phyloP scores from a whole-genome alignment of 2,888 invertebrate species.

The Xestia sexstrigata region DNA sequence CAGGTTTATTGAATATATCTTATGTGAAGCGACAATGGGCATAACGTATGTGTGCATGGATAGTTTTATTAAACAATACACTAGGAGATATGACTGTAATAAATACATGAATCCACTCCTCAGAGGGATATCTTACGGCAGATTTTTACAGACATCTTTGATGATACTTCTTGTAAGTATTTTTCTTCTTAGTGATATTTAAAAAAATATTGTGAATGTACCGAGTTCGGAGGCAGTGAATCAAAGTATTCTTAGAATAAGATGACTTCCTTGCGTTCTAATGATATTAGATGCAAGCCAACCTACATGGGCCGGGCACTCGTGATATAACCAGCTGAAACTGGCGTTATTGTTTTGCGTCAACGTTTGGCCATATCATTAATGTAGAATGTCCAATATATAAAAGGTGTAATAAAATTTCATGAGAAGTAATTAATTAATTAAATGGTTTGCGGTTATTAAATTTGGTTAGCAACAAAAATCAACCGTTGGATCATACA shows the following conservation, averaged over 20 bases:
- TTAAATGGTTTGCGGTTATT: background rate
- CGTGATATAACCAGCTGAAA: background rate
- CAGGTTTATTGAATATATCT: constrained; percentile 75
- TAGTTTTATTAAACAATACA: constrained; percentile 82
- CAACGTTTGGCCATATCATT: background rate
- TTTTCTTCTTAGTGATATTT: background rate
- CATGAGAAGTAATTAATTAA: too few species aligned
- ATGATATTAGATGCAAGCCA: background rate
- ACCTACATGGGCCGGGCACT: background rate
- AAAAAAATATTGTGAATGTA: background rate
- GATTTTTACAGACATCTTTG: constrained; percentile 77
- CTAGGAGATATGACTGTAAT: constrained; percentile 76
- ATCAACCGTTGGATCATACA: background rate
- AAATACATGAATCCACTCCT: constrained; percentile 79
- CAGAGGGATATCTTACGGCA: constrained; percentile 77
- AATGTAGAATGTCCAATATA: too few species aligned
- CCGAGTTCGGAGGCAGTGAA: background rate
- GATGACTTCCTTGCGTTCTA: background rate
- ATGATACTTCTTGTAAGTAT: constrained; percentile 78
- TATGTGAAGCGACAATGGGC: constrained; percentile 75
- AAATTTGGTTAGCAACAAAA: background rate
- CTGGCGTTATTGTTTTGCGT: background rate
- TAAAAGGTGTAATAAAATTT: too few species aligned
- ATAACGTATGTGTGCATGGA: constrained; percentile 84
- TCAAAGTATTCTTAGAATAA: background rate